Base-by-base conservation (phyloP, 2,888 invertebrate genomes). In the Lysandra bellargus region DNA sequence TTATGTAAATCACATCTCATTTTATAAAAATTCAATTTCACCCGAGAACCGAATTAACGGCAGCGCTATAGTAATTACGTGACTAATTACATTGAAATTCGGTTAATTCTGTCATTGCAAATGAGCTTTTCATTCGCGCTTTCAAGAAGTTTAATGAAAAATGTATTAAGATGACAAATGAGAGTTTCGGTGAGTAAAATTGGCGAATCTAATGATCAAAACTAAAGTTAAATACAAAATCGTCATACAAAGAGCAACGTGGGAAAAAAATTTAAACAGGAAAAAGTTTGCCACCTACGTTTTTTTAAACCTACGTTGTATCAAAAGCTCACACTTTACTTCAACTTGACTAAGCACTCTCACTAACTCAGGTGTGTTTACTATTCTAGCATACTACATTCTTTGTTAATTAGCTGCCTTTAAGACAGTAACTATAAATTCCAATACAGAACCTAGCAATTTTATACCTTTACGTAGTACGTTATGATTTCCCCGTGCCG, bases 1-100 rank as follows among this genome's bases (percentile, higher is more conserved):
- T 83, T 83, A 82, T 82, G 81, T 80, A 81, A 83, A 83, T 83
- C 79, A 80, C 81, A 81, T 81, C 79, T 82, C 82, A 82, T 83
- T 83, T 81, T 81, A 80, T 81, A 83, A 83, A 83, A 82, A 83
- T 82, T 75, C 80, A 82, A 80, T 81, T 83, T 83, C 80, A 82
- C 80, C 81, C 80, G 81, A 78, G 81, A 81, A 80, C 80, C 78
- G 81, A 82, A 83, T 83, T 82, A 83, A 81, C 81, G 79, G 80
- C 81, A 80, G 79, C 74, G 81, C 79, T 61, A 80, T 82, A 81
- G 82, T 82, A 81, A 82, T 82, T 82, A 79, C 76, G 73, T 69
- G 79, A 83, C 80, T 81, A 83, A 83, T 82, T 82, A 82, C 80
- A 81, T 80, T 64, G 76, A 80, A 82, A 82, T 82, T 82, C 79